Evolutionary conservation across 2,113 vertebrate species (phyloP).

Genomic region (Paedocypris sp.): DNA sequence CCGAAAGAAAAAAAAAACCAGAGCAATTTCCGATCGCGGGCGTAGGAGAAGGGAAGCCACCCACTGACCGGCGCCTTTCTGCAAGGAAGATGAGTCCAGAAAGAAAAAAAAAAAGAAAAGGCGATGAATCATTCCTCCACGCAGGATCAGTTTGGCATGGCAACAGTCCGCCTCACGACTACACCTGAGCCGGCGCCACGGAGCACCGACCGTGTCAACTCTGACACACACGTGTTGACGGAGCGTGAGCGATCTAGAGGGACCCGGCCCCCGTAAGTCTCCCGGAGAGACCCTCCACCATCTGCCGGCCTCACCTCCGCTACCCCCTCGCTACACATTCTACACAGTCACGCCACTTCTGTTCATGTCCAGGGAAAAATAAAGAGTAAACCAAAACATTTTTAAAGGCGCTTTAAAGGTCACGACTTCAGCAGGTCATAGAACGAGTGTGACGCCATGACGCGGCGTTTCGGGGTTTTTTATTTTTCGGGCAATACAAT

Average conservation of each 20-base stretch:
- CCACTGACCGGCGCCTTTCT: neutral
- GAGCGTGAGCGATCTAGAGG: neutral
- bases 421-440: too few relatives aligned
- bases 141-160: slow-evolving; percentile 1
- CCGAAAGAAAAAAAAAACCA: too few relatives aligned
- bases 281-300: slow-evolving; percentile 12
- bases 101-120: too few relatives aligned
- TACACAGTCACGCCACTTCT: too few relatives aligned
- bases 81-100: neutral
- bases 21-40: neutral
- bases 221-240: neutral
- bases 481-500: too few relatives aligned
- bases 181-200: slow-evolving; percentile 16
- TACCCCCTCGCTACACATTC: too few relatives aligned
- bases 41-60: neutral
- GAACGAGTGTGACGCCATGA: too few relatives aligned
- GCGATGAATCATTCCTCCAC: slow-evolving; percentile 20
- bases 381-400: too few relatives aligned
- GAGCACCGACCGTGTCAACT: neutral
- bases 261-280: neutral
- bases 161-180: slow-evolving; percentile 9
- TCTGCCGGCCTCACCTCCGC: slow-evolving; percentile 26
- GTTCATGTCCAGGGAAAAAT: too few relatives aligned
- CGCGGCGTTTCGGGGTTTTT: too few relatives aligned
- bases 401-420: too few relatives aligned